Percentiles rank a stretch among this genome's conserved stretches.
Conservation (phyloP, 2,888 invertebrate species). For the Helicoverpa assulta region DNA sequence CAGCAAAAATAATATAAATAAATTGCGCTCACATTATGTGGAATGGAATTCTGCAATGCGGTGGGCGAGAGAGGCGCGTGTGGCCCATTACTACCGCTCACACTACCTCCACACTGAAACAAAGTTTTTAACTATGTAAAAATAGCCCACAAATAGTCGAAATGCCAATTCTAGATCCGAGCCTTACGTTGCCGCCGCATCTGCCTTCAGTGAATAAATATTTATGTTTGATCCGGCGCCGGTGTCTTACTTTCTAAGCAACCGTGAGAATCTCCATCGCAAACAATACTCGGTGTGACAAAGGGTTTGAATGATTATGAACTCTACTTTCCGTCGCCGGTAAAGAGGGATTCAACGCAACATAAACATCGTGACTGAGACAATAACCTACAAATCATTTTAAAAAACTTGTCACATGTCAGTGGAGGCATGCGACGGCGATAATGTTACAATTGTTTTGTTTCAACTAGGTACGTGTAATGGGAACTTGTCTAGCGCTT, state of each 20-base stretch:
- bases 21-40: conserved; percentile 84
- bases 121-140: conserved; percentile 72
- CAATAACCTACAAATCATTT: conserved; percentile 68
- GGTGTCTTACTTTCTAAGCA: conserved; percentile 70
- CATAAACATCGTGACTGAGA: conserved; percentile 52
- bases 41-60: conserved; percentile 85
- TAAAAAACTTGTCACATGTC: conserved; percentile 64
- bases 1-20: conserved; percentile 53
- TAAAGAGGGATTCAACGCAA: conserved; percentile 40
- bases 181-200: conserved; percentile 56
- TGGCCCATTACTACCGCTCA: conserved; percentile 86
- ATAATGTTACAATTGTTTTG: conserved; percentile 62
- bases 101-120: conserved; percentile 85
- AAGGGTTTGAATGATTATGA: conserved; percentile 51
- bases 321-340: conserved; percentile 57
- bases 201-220: conserved; percentile 65
- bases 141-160: conserved; percentile 64
- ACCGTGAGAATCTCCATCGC: conserved; percentile 67
- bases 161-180: conserved; percentile 58
- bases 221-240: conserved; percentile 65
- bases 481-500: conserved; percentile 55
- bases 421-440: conserved; percentile 55
- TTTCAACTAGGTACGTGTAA: conserved; percentile 55
- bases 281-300: conserved; percentile 49
- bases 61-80: conserved; percentile 88